These are phyloP conservation scores for Hylaeus anthracinus DNA, from an alignment of 1,140 invertebrate species.

Conservation along the genomic window DNA sequence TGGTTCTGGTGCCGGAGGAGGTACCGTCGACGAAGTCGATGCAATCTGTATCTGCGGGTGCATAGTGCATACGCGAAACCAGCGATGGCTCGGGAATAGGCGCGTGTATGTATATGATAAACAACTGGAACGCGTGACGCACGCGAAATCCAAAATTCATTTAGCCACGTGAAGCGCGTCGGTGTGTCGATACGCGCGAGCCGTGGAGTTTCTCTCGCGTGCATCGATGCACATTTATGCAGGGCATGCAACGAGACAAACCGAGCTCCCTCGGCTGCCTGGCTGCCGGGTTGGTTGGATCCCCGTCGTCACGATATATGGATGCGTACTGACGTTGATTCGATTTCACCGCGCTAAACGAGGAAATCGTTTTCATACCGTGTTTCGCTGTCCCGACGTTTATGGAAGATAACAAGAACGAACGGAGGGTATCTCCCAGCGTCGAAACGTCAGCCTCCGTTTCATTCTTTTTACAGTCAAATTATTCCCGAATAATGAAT, in stretches of 20 bases:
- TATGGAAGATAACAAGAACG: conserved; percentile 3
- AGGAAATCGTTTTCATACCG: conserved; percentile 41
- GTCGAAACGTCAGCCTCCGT: background rate
- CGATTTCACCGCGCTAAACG: conserved; percentile 32
- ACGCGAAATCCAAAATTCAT: conserved; percentile 56
- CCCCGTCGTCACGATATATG: background rate
- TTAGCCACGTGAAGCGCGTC: conserved; percentile 20
- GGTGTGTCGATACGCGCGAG: conserved; percentile 42
- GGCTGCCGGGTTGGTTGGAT: background rate
- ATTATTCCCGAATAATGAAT: too few relatives aligned
- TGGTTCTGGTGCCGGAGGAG: too few relatives aligned
- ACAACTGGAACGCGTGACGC: conserved; percentile 45
- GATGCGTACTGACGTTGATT: conserved; percentile 19
- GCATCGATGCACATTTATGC: conserved; percentile 59
- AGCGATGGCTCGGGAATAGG: background rate
- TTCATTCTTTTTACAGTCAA: background rate
- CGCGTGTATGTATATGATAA: conserved; percentile 31
- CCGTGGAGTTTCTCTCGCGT: conserved; percentile 48
- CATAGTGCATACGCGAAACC: background rate
- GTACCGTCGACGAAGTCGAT: conserved; percentile 21
- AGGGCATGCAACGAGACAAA: conserved; percentile 41
- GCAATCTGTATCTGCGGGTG: conserved; percentile 13
- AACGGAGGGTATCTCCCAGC: background rate
- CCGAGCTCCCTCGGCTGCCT: conserved; percentile 7
- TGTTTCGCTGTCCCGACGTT: background rate